Evolutionary conservation across 2,113 vertebrate species (phyloP), one percentile per base, ranked within the genome.

Genomic region (zebrafish (Danio rerio)): DNA sequence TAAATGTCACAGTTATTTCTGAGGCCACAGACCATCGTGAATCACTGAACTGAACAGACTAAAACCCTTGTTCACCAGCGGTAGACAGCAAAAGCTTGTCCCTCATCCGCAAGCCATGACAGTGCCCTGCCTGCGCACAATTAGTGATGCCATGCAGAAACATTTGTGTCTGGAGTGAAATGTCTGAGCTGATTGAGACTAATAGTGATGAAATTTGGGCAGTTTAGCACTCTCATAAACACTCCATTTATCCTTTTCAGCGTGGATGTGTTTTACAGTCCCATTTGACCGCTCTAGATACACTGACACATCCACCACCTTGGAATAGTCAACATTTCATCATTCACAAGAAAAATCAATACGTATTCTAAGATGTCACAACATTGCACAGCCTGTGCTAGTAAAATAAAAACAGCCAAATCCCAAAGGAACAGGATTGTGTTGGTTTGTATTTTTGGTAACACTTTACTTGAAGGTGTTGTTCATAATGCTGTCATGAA

Each of bases 11-110:
- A 31, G 61, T 78, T 65, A 78, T 66, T 65, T 78, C 61, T 66
- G 47, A 65, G 76, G 47, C 61, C 76, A 52, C 76, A 65, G 59
- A 78, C 45, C 76, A 53, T 78, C 2, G 21, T 52, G 76, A 78
- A 66, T 78, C 76, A 65, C 61, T 78, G 49, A 78, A 65, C 76
- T 65, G 76, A 65, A 77, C 9, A 77, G 58, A 62, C 58, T 50
- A 52, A 73, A 74, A 50, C 15, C 9, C 50, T 73, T 4, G 15
- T n/a, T 73, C 70, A 42, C 50, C 71, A 42, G 52, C 15, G 52
- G 52, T 12, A 71, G 50, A 9, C 69, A 53, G 18, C 20, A 40
- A 59, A 59, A 59, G 58, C 6, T 40, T 18, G 15, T n/a, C 13
- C 71, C 52, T 42, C 15, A 18, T 16, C 45, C 62, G 5, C 62